Evolutionary conservation across 1,140 invertebrate genomes (phyloP).

Genomic region (Drosophila leontia): DNA sequence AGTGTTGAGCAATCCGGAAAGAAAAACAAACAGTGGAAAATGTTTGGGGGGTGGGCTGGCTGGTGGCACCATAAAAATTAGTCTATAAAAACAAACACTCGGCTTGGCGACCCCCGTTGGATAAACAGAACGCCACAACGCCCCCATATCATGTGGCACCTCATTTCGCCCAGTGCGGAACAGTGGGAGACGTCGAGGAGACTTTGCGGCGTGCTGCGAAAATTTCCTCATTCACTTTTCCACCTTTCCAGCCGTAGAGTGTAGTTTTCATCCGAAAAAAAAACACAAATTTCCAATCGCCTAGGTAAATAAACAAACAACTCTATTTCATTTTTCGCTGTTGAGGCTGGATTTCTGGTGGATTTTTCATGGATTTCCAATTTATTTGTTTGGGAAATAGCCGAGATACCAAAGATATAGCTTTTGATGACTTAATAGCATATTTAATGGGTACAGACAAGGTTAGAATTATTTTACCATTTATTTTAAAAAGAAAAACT

Average conservation of each 20-base stretch:
- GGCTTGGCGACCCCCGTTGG: conserved; percentile 75
- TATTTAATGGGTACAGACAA: not conserved
- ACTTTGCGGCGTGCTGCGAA: conserved; percentile 66
- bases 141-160: conserved; percentile 68
- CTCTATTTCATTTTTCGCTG: conserved; percentile 49
- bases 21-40: conserved; percentile 68
- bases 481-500: too few species aligned
- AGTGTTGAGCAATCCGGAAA: conserved; percentile 72
- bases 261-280: conserved; percentile 18
- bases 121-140: conserved; percentile 71
- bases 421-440: conserved; percentile 25
- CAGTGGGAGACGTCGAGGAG: conserved; percentile 47
- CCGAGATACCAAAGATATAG: conserved; percentile 1
- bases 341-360: conserved; percentile 6
- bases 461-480: not conserved
- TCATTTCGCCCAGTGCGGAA: conserved; percentile 42
- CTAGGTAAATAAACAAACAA: conserved; percentile 49
- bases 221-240: conserved; percentile 68
- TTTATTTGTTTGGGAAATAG: conserved; percentile 48
- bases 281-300: conserved; percentile 35
- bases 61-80: conserved; percentile 77
- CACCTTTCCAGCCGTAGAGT: conserved; percentile 1
- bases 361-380: conserved; percentile 11
- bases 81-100: conserved; percentile 81
- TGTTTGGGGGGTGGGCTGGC: conserved; percentile 7